Percentiles rank a stretch among this genome's conserved stretches.
Conservation (phyloP, 2,888 invertebrate species). For the Drosophila antonietae region DNA sequence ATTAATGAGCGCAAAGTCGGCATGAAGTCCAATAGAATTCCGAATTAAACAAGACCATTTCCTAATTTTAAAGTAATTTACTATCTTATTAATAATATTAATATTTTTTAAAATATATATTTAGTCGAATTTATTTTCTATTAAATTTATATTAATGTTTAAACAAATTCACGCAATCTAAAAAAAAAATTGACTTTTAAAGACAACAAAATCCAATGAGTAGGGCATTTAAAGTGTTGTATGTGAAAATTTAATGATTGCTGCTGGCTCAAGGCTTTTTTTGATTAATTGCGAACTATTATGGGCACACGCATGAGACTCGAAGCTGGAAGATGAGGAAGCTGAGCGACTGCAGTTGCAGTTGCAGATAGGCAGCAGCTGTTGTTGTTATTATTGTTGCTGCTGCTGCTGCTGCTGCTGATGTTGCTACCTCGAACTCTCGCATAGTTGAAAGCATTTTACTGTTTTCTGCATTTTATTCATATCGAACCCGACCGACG, state of each 20-base stretch:
- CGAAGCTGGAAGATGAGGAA: constrained; percentile 18
- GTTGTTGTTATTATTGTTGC: constrained; percentile 27
- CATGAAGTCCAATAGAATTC: too few relatives aligned
- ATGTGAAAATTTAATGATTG: neutral
- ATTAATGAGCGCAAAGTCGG: too few relatives aligned
- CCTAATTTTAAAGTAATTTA: too few relatives aligned
- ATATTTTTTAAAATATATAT: too few relatives aligned
- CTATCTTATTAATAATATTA: too few relatives aligned
- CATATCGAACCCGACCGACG: constrained; percentile 70
- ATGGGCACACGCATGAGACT: constrained; percentile 58
- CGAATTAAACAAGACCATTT: too few relatives aligned
- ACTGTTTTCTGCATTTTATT: constrained; percentile 75
- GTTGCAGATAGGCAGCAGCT: constrained; percentile 36
- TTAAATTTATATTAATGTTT: too few relatives aligned
- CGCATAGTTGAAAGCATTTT: constrained; percentile 75
- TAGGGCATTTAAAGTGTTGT: constrained; percentile 35
- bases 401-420: constrained; percentile 11
- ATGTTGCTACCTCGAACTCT: constrained; percentile 23
- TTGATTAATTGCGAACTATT: constrained; percentile 70
- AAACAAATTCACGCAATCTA: too few relatives aligned
- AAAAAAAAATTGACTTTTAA: too few relatives aligned
- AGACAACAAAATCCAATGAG: neutral
- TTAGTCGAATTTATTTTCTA: too few relatives aligned
- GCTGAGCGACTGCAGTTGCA: constrained; percentile 20
- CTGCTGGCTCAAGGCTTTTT: constrained; percentile 20